These are phyloP conservation scores for Crotalus helleri DNA, from an alignment of 2,113 vertebrate genomes.

Conservation along the genomic window DNA sequence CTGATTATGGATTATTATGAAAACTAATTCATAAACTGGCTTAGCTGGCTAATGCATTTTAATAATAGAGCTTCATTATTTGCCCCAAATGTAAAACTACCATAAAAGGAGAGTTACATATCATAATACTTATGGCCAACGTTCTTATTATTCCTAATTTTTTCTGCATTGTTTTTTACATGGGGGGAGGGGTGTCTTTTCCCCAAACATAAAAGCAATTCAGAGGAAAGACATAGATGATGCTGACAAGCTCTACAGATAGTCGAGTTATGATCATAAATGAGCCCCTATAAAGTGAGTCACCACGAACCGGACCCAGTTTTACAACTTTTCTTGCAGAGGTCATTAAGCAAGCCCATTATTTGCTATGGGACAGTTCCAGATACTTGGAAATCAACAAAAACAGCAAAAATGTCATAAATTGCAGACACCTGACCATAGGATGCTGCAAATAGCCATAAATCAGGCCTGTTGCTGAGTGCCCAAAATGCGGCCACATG, in stretches of 20 bases:
- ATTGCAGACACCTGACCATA: neutral
- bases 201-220: neutral
- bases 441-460: neutral
- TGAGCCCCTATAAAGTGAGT: neutral
- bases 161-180: neutral
- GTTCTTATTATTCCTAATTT: neutral
- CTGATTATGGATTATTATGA: conserved; percentile 35
- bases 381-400: neutral
- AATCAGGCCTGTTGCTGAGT: neutral
- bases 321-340: neutral
- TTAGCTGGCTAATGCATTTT: conserved; percentile 11
- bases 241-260: neutral
- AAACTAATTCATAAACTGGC: conserved; percentile 32
- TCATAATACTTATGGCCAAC: neutral
- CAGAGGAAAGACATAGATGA: neutral
- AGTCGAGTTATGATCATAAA: neutral
- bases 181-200: neutral
- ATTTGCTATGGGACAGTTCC: neutral
- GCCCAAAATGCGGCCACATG: neutral
- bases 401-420: neutral
- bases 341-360: neutral
- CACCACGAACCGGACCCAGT: neutral
- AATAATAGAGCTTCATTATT: neutral
- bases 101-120: neutral
- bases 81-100: neutral